These are phyloP conservation scores for Drosophila buzzatii DNA, from an alignment of 2,888 invertebrate species.

Conservation along the genomic window DNA sequence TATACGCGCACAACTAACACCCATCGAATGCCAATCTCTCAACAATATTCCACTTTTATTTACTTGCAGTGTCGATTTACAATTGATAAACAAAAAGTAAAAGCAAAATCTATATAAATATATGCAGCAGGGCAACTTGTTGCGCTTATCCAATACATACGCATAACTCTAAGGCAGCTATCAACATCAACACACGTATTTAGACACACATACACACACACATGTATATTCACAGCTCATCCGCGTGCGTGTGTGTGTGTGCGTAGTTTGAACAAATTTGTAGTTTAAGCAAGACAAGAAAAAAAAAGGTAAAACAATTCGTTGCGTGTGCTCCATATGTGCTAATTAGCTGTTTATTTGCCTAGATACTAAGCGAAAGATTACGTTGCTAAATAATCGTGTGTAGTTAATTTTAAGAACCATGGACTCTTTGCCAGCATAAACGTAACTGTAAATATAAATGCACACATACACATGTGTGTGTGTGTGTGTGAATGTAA, in stretches of 20 bases:
- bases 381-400: constrained; percentile 4
- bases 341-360: constrained; percentile 48
- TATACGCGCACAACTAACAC: constrained; percentile 12
- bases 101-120: constrained; percentile 17
- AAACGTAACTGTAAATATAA: constrained; percentile 13
- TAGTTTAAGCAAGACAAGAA: constrained; percentile 48
- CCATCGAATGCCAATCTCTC: constrained; percentile 12
- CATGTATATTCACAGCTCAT: background rate
- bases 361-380: constrained; percentile 18
- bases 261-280: constrained; percentile 31
- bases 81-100: constrained; percentile 64
- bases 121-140: constrained; percentile 62
- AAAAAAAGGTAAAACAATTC: constrained; percentile 29
- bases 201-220: constrained; percentile 4
- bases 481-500: background rate
- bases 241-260: constrained; percentile 34
- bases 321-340: constrained; percentile 35
- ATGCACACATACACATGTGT: no score
- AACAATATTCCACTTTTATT: constrained; percentile 49
- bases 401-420: constrained; percentile 9
- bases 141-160: constrained; percentile 38
- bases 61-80: constrained; percentile 78
- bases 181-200: constrained; percentile 17
- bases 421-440: background rate
- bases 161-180: constrained; percentile 48